phyloP scores from a whole-genome alignment of 2,113 vertebrate species.

The Brachypodius melanocephalos region DNA sequence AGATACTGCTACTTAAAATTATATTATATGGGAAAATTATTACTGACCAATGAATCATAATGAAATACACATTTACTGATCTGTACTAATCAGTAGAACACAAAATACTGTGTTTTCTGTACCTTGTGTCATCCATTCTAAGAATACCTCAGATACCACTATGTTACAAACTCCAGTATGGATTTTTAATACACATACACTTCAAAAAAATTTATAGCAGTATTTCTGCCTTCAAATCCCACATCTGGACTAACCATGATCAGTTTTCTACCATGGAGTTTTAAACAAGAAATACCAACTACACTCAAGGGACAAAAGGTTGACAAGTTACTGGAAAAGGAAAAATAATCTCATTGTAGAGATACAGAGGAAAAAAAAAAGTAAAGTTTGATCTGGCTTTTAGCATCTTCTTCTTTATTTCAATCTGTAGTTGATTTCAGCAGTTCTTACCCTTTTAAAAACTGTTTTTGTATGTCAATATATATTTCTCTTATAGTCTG shows the following conservation, averaged over 20 bases:
- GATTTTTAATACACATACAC: not conserved
- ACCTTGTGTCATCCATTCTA: rapidly evolving
- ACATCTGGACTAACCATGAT: not conserved
- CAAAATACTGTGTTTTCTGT: not conserved
- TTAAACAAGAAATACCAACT: slow-evolving; percentile 19
- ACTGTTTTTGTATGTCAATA: not conserved
- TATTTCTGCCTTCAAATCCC: not conserved
- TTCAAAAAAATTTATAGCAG: not conserved
- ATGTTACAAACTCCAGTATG: not conserved
- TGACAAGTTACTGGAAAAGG: not conserved
- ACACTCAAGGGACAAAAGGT: not conserved
- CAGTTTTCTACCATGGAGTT: not conserved
- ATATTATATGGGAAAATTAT: not conserved
- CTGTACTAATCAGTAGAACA: not conserved
- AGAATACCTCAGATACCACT: not conserved
- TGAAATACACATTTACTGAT: not conserved
- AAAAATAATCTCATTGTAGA: not conserved
- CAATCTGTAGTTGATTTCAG: not conserved
- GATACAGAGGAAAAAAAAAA: not conserved
- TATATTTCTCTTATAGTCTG: not conserved
- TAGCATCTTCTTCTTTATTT: not conserved
- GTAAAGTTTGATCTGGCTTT: not conserved
- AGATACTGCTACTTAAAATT: not conserved
- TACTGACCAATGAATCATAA: not conserved
- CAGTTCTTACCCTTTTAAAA: not conserved